Evolutionary conservation across 2,113 vertebrate genomes (phyloP).

Genomic region (Spea bombifrons): DNA sequence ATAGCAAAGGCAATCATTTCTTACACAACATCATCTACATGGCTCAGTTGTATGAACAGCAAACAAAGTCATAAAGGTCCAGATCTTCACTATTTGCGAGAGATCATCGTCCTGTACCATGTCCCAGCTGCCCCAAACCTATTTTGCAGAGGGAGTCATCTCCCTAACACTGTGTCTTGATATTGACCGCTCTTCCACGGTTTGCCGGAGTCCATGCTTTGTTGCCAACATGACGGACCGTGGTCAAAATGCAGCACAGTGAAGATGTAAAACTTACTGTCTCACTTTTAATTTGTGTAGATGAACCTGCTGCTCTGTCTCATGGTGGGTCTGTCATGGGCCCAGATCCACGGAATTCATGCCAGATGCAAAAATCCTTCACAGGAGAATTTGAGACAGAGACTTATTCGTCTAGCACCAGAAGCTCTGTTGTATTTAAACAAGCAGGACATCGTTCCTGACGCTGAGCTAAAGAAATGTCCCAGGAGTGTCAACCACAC

Average conservation of each 20-base stretch:
- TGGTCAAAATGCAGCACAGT: background rate
- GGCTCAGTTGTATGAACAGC: too few species aligned
- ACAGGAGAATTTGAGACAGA: conserved; percentile 4
- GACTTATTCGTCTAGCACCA: background rate
- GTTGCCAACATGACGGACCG: too few species aligned
- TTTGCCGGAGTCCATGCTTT: too few species aligned
- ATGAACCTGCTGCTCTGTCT: conserved; percentile 16
- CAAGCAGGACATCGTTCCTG: background rate
- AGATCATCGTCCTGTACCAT: too few species aligned
- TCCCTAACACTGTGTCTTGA: too few species aligned
- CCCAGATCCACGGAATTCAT: background rate
- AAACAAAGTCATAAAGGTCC: too few species aligned
- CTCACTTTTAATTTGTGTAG: background rate
- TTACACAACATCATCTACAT: too few species aligned
- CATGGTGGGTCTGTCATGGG: background rate
- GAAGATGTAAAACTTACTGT: background rate
- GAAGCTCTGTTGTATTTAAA: background rate
- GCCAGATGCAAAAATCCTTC: conserved; percentile 36
- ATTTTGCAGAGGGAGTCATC: too few species aligned
- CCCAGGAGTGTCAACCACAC: conserved; percentile 17
- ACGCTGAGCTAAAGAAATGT: conserved; percentile 8
- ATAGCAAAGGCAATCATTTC: too few species aligned
- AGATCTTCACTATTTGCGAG: too few species aligned
- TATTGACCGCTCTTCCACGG: too few species aligned
- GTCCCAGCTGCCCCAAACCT: too few species aligned